A percentile compares a stretch with the other conserved stretches of the same genome.
phyloP scores from a whole-genome alignment of 2,113 vertebrate species.

The Scomber colias region DNA sequence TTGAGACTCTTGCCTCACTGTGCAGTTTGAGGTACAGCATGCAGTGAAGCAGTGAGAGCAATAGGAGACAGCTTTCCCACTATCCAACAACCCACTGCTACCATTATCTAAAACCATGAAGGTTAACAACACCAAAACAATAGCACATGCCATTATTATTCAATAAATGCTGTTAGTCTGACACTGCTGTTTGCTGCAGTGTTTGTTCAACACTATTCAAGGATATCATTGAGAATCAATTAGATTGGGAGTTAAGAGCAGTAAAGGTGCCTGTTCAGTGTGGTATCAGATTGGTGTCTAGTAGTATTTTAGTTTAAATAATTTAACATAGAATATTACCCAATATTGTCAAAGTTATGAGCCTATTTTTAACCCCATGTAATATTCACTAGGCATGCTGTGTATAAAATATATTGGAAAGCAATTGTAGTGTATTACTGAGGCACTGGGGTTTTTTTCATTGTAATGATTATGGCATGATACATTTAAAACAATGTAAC shows the following conservation, averaged over 20 bases:
- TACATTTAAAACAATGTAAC: background rate
- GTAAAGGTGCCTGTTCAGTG: background rate
- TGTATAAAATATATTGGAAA: background rate
- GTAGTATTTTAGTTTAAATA: slow-evolving; percentile 16
- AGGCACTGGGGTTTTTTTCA: background rate
- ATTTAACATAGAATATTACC: background rate
- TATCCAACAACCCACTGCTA: slow-evolving; percentile 32
- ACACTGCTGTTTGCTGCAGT: slow-evolving; percentile 5
- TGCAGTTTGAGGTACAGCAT: slow-evolving; percentile 42
- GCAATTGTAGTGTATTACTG: background rate
- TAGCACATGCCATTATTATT: slow-evolving; percentile 47
- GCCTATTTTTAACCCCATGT: background rate
- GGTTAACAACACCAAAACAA: slow-evolving; percentile 53
- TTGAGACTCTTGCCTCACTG: slow-evolving; percentile 9
- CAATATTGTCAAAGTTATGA: background rate
- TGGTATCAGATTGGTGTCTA: background rate
- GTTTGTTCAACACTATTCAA: slow-evolving; percentile 26
- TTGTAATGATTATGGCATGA: background rate
- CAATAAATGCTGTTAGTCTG: slow-evolving; percentile 39
- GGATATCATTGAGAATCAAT: slow-evolving; percentile 31
- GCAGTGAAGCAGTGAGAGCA: slow-evolving; percentile 63
- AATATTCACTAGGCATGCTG: background rate
- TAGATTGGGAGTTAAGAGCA: slow-evolving; percentile 20
- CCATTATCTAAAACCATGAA: slow-evolving; percentile 44
- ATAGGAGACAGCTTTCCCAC: slow-evolving; percentile 48